Conservation (phyloP, 2,888 invertebrate species). For the Tetragnatha montana region DNA sequence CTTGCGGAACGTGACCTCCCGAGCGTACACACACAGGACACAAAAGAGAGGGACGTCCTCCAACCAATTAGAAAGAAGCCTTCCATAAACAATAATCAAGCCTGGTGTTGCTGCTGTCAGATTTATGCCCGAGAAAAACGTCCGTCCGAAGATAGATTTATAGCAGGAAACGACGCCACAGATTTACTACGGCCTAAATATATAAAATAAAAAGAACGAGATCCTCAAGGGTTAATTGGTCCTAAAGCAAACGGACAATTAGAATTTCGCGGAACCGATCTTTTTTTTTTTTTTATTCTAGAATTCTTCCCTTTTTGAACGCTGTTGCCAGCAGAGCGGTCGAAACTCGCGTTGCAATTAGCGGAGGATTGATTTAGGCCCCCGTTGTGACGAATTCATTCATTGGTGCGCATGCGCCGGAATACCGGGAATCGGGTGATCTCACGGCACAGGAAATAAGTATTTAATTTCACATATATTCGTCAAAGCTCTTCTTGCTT, state of each 20-base stretch:
- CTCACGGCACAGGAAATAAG: constrained; percentile 45
- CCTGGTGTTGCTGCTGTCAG: constrained; percentile 44
- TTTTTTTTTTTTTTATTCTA: constrained; percentile 36
- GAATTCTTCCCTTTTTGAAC: constrained; percentile 3
- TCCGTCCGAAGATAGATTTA: constrained; percentile 46
- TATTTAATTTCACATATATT: constrained; percentile 56
- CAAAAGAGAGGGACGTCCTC: neutral
- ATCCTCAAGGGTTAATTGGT: constrained; percentile 45
- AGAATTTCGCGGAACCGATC: constrained; percentile 53
- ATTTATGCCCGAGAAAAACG: constrained; percentile 45
- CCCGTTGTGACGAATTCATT: constrained; percentile 60
- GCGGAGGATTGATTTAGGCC: constrained; percentile 53
- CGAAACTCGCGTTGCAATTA: constrained; percentile 31
- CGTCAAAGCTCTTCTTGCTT: constrained; percentile 24
- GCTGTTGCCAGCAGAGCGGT: neutral
- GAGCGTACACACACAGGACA: constrained; percentile 6
- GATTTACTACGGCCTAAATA: constrained; percentile 37
- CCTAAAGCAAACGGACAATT: constrained; percentile 48
- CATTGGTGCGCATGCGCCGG: constrained; percentile 42
- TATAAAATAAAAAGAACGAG: constrained; percentile 22
- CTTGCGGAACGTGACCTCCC: constrained; percentile 23
- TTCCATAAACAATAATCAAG: constrained; percentile 41
- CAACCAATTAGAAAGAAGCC: constrained; percentile 38
- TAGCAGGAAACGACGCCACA: constrained; percentile 54
- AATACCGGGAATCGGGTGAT: constrained; percentile 24